Evolutionary conservation across 2,797 vertebrate species (phyloP).

Genomic region (Hyperoplus immaculatus): DNA sequence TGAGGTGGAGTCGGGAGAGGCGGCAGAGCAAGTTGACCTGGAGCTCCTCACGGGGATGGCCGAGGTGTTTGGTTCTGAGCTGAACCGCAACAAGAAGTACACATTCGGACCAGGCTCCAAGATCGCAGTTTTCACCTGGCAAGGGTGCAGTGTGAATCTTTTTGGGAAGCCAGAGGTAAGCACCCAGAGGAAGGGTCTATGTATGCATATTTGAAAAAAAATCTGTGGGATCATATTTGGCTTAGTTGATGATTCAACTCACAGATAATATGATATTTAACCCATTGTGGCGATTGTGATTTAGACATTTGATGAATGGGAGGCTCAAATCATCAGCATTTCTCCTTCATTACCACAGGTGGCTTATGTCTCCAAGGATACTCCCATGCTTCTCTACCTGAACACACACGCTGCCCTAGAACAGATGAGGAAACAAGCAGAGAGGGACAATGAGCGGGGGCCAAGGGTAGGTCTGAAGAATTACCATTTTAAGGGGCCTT

Average conservation of each 20-base stretch:
- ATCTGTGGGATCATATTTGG: background rate
- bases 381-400: constrained; percentile 97
- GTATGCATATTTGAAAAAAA: background rate
- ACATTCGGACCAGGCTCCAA: constrained; percentile 94
- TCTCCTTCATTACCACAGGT: constrained; percentile 69
- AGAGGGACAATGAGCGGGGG: constrained; percentile 94
- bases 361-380: constrained; percentile 90
- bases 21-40: constrained; percentile 89
- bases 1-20: constrained; percentile 92
- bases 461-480: constrained; percentile 86
- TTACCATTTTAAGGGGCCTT: background rate
- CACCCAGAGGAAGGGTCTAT: background rate
- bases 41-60: constrained; percentile 94
- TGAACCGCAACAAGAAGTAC: constrained; percentile 98
- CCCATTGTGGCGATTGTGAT: background rate
- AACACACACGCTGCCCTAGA: constrained; percentile 97
- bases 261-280: background rate
- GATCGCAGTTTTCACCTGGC: constrained; percentile 98
- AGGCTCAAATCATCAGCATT: constrained; percentile 18
- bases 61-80: constrained; percentile 96
- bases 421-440: constrained; percentile 96
- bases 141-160: constrained; percentile 94
- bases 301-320: background rate
- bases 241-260: background rate
- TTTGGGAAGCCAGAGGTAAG: constrained; percentile 94